Conservation (phyloP, 2,113 vertebrate species). For the Vulpes vulpes region DNA sequence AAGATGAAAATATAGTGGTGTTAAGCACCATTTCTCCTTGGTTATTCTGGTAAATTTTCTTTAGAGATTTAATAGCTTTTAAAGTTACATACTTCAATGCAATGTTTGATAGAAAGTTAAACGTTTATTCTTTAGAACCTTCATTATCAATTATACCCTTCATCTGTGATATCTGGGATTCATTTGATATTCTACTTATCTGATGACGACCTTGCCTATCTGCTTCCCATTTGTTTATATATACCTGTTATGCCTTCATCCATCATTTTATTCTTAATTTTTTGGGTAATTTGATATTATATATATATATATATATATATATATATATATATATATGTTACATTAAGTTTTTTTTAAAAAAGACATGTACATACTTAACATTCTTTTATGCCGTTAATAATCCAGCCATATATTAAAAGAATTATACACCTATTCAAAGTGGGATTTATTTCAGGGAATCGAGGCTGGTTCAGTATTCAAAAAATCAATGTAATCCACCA, state of each 20-base stretch:
- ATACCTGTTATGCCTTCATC: not conserved
- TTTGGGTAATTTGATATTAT: not conserved
- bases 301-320: not conserved
- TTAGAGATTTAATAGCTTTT: not conserved
- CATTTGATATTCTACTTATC: not conserved
- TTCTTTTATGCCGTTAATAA: not conserved
- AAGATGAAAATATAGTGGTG: not conserved
- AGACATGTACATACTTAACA: not conserved
- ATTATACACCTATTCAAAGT: not conserved
- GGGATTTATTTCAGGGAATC: not conserved
- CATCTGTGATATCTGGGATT: not conserved
- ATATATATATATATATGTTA: not conserved
- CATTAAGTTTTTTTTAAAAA: not conserved
- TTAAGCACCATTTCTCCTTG: not conserved
- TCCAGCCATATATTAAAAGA: not conserved
- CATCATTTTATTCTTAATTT: conserved; percentile 6
- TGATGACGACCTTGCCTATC: not conserved
- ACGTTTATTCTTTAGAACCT: not conserved
- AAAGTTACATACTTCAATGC: not conserved
- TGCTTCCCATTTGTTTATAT: not conserved
- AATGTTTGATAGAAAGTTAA: not conserved
- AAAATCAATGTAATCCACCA: not conserved
- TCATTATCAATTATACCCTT: not conserved
- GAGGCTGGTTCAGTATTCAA: not conserved
- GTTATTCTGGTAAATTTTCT: not conserved